Conservation (phyloP, 2,797 vertebrate species). For the Oreortyx pictus region DNA sequence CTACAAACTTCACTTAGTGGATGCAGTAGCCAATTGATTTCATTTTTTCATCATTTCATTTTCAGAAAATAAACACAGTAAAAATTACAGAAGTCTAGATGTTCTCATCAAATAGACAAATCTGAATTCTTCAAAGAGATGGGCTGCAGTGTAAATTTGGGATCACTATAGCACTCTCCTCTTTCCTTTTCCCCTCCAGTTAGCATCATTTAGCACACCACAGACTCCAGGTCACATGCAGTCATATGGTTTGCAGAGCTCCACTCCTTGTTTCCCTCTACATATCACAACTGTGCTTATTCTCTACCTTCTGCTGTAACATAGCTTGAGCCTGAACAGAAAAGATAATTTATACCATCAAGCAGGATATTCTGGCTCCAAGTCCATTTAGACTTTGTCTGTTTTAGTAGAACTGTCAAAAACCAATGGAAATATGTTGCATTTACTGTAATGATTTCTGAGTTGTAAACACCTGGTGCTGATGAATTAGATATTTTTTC, state of each 20-base stretch:
- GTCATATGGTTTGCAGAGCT: constrained; percentile 65
- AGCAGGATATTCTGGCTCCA: not conserved
- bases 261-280: constrained; percentile 14
- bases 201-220: constrained; percentile 27
- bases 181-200: constrained; percentile 38
- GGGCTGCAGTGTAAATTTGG: not conserved
- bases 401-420: constrained; percentile 31
- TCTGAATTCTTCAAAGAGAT: not conserved
- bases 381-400: constrained; percentile 2
- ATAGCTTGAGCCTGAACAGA: not conserved
- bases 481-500: constrained; percentile 19
- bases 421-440: constrained; percentile 11
- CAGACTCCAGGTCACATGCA: constrained; percentile 46
- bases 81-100: not conserved
- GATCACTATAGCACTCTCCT: not conserved
- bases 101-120: not conserved
- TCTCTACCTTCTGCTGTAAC: not conserved
- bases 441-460: constrained; percentile 7
- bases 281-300: not conserved
- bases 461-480: constrained; percentile 52
- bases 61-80: not conserved
- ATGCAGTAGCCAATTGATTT: not conserved
- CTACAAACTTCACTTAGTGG: not conserved
- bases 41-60: not conserved
- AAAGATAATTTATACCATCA: not conserved